Evolutionary conservation across 2,113 vertebrate genomes (phyloP), one percentile per base, ranked within the genome.

Genomic region (Pelvicachromis taeniatus): DNA sequence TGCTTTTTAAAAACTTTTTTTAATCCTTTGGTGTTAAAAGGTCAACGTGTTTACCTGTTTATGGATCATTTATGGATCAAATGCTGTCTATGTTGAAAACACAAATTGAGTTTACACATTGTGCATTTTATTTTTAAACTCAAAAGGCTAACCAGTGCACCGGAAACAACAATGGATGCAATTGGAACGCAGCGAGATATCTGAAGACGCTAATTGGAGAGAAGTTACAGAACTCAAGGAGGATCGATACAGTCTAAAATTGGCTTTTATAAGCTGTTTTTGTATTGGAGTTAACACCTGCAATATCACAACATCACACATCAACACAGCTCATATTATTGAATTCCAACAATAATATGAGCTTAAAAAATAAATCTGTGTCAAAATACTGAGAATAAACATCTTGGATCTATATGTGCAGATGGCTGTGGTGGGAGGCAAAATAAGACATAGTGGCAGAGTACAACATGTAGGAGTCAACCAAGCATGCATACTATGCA

Each of bases 321-420:
- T 19, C 45, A 29, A 50, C 68, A 75, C 42, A 1, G 4, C 42
- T 73, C 42, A 73, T 42, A 19, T 7, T 31, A 73, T 29, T 19
- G 9, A 48, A 50, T 31, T 73, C 2, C 31, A 31, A 73, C 23
- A 73, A 23, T 26, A 26, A 26, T 26, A 26, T 26, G 26, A 26
- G 6, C 33, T 35, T 63, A 13, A 63, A 63, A 0, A 0, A n/a
- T 1, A 42, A 48, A 48, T 29, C 68, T 12, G 42, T 75, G 16
- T 75, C 23, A 31, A 50, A 75, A 75, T n/a, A 52, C 5, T 31
- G 70, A 50, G 16, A 50, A 75, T 75, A 75, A n/a, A 75, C 42
- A 50, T 50, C 42, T 75, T 75, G 45, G 19, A 31, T 75, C 70
- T 75, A n/a, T 75, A 52, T 14, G 48, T 38, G 75, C 75, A 75